Base-by-base conservation (phyloP, 2,797 vertebrate genomes). In the Morus bassanus region DNA sequence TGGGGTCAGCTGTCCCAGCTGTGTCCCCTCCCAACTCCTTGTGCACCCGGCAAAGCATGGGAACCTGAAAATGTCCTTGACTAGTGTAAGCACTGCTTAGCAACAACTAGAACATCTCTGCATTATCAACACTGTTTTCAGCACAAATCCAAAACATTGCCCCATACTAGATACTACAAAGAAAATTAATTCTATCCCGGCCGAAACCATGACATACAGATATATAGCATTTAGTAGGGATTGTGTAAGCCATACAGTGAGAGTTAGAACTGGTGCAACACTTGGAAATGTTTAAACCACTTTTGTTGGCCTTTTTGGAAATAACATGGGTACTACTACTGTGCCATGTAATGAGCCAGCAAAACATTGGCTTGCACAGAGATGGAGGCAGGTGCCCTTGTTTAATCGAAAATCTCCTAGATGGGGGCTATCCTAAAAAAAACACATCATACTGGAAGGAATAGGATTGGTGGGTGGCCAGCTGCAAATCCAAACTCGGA, bases 391-490 rank as follows among this genome's bases (percentile, higher is more conserved):
- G 74, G 70, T 91, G 76, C n/a, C 59, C 75, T 85, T 89, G 73
- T 88, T 83, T 81, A 87, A 88, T 67, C 24, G 0, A 93, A 96
- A 85, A 77, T 83, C 74, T 91, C 67, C 60, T 73, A n/a, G 39
- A 8, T 85, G 57, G 54, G 86, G 50, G 30, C 53, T 90, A 33
- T 87, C 48, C 91, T 95, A 84, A 93, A 94, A 70, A 93, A 87
- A 63, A 0, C 1, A 0, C 69, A 76, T 88, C 7, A 0, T 46
- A 27, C 85, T 76, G 41, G 39, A 88, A 87, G 76, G 89, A 88
- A 69, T n/a, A 77, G 56, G 24, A 64, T 54, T 90, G 91, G 67
- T 3, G 2, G 39, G 15, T 86, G 72, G 88, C 53, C 33, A 69
- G 54, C 72, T 88, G 59, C 73, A 94, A 74, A 89, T 93, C 25